A percentile compares a stretch with the other conserved stretches of the same genome.
phyloP scores from a whole-genome alignment of 2,888 invertebrate genomes.

The Tetanocera ferruginea region DNA sequence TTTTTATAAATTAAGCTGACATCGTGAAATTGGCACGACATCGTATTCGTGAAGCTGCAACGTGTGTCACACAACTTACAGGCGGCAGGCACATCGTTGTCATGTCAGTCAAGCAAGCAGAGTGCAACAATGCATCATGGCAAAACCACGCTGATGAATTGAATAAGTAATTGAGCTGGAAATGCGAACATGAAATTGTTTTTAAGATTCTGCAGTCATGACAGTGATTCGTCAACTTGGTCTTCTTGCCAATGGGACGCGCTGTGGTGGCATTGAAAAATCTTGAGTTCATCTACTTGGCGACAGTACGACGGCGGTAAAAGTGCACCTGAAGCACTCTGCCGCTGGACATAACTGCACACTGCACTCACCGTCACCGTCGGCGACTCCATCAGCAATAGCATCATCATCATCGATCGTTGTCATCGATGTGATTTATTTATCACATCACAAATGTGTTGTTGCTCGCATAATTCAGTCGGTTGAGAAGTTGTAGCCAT shows the following conservation, averaged over 20 bases:
- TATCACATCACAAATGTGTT: conserved; percentile 27
- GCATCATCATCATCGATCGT: conserved; percentile 36
- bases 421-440: conserved; percentile 36
- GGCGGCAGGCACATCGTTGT: neutral
- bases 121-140: conserved; percentile 5
- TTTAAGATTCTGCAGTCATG: conserved; percentile 44
- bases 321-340: neutral
- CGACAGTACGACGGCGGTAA: neutral
- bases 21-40: neutral
- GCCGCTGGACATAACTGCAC: neutral
- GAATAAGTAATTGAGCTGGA: conserved; percentile 47
- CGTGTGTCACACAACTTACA: neutral
- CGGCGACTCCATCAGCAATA: conserved; percentile 27
- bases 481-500: neutral
- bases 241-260: neutral
- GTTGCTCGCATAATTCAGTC: neutral
- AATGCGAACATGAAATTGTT: conserved; percentile 50
- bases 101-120: neutral
- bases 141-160: conserved; percentile 47
- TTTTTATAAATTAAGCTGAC: conserved; percentile 10
- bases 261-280: conserved; percentile 19
- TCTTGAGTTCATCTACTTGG: neutral
- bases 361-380: conserved; percentile 29
- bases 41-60: conserved; percentile 1
- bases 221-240: conserved; percentile 34